Percentiles rank a stretch among this genome's conserved stretches.
phyloP scores from a whole-genome alignment of 2,888 invertebrate genomes.

The Strigamia transsilvanica region DNA sequence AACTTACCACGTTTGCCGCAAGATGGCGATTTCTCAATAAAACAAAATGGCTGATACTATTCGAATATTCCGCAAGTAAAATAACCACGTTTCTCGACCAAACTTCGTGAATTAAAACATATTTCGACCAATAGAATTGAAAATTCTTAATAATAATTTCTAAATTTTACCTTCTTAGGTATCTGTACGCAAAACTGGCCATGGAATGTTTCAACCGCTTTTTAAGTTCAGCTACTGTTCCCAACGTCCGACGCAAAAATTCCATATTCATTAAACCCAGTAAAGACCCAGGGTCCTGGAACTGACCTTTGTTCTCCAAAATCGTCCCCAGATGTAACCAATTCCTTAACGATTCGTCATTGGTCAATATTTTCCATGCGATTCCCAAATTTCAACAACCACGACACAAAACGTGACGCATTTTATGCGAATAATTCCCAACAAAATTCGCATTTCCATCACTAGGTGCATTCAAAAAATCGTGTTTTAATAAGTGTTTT shows the following conservation, averaged over 20 bases:
- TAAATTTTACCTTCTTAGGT: no score
- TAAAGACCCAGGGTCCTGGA: neutral
- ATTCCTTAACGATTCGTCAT: neutral
- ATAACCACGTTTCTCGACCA: no score
- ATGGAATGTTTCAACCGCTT: no score
- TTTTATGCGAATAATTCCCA: neutral
- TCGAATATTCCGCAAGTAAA: neutral
- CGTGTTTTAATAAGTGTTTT: no score
- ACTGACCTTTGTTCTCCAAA: slow-evolving; percentile 5
- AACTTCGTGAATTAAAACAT: no score
- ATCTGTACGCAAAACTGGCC: no score
- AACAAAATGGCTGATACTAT: neutral
- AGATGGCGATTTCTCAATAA: slow-evolving; percentile 13
- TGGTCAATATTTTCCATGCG: neutral
- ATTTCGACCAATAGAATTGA: no score
- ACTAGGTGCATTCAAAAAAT: no score
- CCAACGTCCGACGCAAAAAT: neutral
- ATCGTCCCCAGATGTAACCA: neutral
- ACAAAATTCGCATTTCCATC: neutral
- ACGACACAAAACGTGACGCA: neutral
- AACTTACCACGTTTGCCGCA: neutral
- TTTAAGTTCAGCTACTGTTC: no score
- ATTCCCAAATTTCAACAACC: no score
- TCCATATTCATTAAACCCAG: neutral
- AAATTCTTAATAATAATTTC: no score